Base-by-base conservation (phyloP, 1,140 invertebrate genomes). In the Lasaia peninsularis region DNA sequence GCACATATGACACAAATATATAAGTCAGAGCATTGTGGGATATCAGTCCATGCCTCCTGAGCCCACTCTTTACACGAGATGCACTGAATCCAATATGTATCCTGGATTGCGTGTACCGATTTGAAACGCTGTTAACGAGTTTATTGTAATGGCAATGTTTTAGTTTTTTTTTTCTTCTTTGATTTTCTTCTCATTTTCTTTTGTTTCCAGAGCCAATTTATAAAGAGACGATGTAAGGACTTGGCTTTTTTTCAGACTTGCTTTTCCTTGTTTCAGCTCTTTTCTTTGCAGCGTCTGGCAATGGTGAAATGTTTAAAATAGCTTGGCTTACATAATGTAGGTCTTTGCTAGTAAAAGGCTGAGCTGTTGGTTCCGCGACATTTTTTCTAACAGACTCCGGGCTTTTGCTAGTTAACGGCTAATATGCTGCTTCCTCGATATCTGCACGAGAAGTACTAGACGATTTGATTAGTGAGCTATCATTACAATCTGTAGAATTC, bases 231-330 rank as follows among this genome's bases (percentile, higher is more conserved):
- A 44, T 18, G 31, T 50, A 35, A 35, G n/a, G n/a, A 35, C 2
- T 35, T 35, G 34, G 34, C 34, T 35, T 35, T 40, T 24, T 14
- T 16, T 16, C 18, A 51, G 56, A 58, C 24, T 57, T 57, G 21
- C 55, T 16, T 57, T 57, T 57, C 21, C 55, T 31, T 35, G 33
- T n/a, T 57, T 57, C 11, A 57, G 44, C 32, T 57, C 32, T 57
- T 57, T 57, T 57, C 44, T 50, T 57, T 50, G 55, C 55, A 56
- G 40, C 31, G 40, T 56, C 54, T 56, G 32, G 40, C 24, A 56
- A 56, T 8, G 55, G 55, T 49, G 55, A 56, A 56, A 56, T 33
- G 12, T 56, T 56, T 56, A 56, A 21, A 49, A 56, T 56, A 11
- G 40, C 44, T 49, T 56, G 44, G 32, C 44, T 32, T 20, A 33